Base-by-base conservation (phyloP, 2,888 invertebrate genomes). In the Trisateles emortualis region DNA sequence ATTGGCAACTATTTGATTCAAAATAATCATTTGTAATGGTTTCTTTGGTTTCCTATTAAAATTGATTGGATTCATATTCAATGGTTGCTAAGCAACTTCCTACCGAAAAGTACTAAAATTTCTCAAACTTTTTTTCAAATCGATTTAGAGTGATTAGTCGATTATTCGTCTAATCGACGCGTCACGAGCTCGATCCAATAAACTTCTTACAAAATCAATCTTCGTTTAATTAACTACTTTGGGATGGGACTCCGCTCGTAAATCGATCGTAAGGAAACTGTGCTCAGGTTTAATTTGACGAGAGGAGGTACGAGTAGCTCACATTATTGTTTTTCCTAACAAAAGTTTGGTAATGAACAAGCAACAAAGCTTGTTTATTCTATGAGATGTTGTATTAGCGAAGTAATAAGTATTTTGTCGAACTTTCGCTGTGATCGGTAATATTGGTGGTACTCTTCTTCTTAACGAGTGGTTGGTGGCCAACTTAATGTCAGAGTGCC, bases 201-300 rank as follows among this genome's bases (percentile, higher is more conserved):
- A 64, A 72, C 59, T 68, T 53, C 68, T 69, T 45, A 58, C 57
- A 55, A 58, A 73, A 70, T 70, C 70, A 73, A 70, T 70, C 74
- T 73, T 70, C 68, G 48, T 73, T 73, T 70, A 73, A 70, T 70
- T 70, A 70, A 73, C 68, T 69, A 72, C 65, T 69, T 72, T 57
- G 54, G 54, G 56, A 61, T 45, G 61, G 60, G 41, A 30, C 26
- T 22, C 3, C 16, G 47, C 58, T 59, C 72, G 69, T 64, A 68
- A 65, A 72, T 68, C 54, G 68, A 61, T 69, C 52, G 43, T 32
- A 16, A 36, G 49, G 32, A 53, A 64, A 69, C 55, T 64, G 68
- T 57, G 59, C 33, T 46, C 50, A 48, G 42, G 59, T 69, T 68
- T 72, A 68, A 68, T 68, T 68, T 68, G 66, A 68, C 50, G 66